Evolutionary conservation across 2,888 invertebrate genomes (phyloP), one percentile per base, ranked within the genome.

Genomic region (Alloplasta piceator): DNA sequence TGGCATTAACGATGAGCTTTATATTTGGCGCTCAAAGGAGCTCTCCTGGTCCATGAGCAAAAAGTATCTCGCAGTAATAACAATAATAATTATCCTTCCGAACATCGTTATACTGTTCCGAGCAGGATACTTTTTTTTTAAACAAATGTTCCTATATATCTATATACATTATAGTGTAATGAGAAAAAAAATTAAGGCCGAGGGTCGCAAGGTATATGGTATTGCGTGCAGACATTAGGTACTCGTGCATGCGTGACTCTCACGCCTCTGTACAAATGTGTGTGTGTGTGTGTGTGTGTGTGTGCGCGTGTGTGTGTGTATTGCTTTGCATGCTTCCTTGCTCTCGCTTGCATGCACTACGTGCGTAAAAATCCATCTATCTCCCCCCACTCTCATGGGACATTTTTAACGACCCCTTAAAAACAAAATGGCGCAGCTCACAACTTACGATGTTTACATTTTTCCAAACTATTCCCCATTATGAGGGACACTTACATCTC

Each of bases 151-250:
- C 26, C 26, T 26, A 26, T 26, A 26, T 26, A 26, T 26, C 26
- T 26, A 26, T 26, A 26, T 26, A 26, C 26, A 26, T 26, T 26
- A 26, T 26, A 26, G 26, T 26, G 26, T 26, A 26, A 26, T 26
- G 26, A 26, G 26, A 26, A 26, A 10, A 77, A 56, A 67, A 50
- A 78, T 82, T 50, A 78, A 75, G 82, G 68, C 71, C 78, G 71
- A 68, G 64, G 75, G 64, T 83, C 76, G 72, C 76, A 75, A 72
- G 74, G 43, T 64, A 72, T 66, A 79, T 80, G 79, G 72, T 43
- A 76, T 77, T 79, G 82, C 84, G 82, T 84, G 83, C 80, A 67
- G 76, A 78, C 78, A 71, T 71, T 61, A 71, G 71, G 72, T 78
- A 73, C 63, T 80, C 61, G 78, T 82, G 82, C 80, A 80, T 78